These are phyloP conservation scores for Tragelaphus buxtoni DNA, from an alignment of 2,113 vertebrate species.

Conservation along the genomic window DNA sequence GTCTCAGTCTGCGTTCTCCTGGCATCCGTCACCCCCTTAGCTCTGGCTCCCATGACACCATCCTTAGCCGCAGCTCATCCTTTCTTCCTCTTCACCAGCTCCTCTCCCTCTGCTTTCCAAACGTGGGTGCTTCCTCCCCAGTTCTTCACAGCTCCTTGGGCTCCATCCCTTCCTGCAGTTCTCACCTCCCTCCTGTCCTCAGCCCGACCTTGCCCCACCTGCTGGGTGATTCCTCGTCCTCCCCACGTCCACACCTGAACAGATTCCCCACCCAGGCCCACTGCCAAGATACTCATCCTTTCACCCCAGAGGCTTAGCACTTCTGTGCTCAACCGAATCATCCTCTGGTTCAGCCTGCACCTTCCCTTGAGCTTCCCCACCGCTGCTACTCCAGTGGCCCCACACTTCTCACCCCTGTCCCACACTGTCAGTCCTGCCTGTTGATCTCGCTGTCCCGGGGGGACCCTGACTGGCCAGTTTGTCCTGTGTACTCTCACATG, in stretches of 20 bases:
- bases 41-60: neutral
- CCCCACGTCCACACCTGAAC: neutral
- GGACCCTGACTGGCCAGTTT: neutral
- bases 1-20: neutral
- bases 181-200: neutral
- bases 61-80: neutral
- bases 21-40: neutral
- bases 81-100: neutral
- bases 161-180: neutral
- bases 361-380: neutral
- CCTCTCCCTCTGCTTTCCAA: neutral
- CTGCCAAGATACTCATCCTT: neutral
- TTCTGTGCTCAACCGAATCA: fast-evolving
- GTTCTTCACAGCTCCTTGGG: neutral
- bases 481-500: neutral
- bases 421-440: neutral
- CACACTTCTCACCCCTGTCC: neutral
- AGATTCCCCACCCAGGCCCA: neutral
- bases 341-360: neutral
- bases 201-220: neutral
- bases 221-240: neutral
- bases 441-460: neutral
- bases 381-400: neutral
- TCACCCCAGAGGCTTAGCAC: neutral
- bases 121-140: neutral